Conservation (phyloP, 2,113 vertebrate genomes). For the Myotis brandtii region DNA sequence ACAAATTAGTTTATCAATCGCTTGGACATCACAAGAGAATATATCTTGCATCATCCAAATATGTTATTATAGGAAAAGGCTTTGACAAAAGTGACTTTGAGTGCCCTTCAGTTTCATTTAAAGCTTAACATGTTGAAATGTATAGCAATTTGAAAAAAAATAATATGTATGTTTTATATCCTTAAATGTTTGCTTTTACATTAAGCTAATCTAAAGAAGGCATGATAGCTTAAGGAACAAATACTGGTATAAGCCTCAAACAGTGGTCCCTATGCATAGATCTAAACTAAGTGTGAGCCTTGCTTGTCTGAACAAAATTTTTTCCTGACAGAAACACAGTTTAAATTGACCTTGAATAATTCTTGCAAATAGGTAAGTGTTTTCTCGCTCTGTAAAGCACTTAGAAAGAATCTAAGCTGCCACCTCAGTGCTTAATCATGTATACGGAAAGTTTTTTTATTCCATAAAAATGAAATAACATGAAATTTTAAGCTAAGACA, state of each 20-base stretch:
- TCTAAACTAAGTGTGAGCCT: neutral
- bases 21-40: conserved; percentile 71
- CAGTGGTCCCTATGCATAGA: conserved; percentile 19
- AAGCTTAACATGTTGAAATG: neutral
- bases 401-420: neutral
- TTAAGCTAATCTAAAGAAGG: conserved; percentile 34
- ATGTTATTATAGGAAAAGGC: conserved; percentile 85
- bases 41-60: conserved; percentile 62
- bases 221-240: conserved; percentile 19
- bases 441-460: neutral
- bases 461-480: conserved; percentile 42
- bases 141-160: conserved; percentile 24
- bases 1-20: conserved; percentile 72
- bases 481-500: neutral
- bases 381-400: conserved; percentile 41
- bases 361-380: conserved; percentile 39
- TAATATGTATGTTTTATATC: neutral
- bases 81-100: conserved; percentile 90
- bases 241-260: conserved; percentile 26
- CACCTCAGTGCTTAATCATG: neutral
- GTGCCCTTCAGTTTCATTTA: conserved; percentile 41
- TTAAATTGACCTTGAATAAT: conserved; percentile 58
- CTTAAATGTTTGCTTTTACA: conserved; percentile 52
- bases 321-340: neutral
- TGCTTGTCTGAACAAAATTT: conserved; percentile 32